Percentiles rank a stretch among this genome's conserved stretches.
Evolutionary conservation across 2,113 vertebrate genomes (phyloP).

Genomic region (Phalacrocorax pelagicus): DNA sequence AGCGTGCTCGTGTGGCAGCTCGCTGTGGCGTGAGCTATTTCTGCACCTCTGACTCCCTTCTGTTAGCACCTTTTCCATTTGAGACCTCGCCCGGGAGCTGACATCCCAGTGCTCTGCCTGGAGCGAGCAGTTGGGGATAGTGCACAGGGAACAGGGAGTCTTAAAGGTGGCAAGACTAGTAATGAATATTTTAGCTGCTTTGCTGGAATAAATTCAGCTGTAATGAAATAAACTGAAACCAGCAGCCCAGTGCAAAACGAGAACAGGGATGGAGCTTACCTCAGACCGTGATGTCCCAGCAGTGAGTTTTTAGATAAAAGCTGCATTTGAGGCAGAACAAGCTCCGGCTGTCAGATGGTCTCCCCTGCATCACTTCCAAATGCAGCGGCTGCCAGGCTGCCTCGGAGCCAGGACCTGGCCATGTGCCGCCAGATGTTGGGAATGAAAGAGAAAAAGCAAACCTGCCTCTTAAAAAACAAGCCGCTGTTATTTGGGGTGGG

Average conservation of each 20-base stretch:
- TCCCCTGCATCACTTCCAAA: not conserved
- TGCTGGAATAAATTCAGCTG: not conserved
- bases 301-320: not conserved
- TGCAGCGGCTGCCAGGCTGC: not conserved
- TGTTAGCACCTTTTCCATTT: not conserved
- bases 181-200: constrained; percentile 35
- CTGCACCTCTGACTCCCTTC: not conserved
- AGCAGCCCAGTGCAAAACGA: not conserved
- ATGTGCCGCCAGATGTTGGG: not conserved
- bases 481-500: not conserved
- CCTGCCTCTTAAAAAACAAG: not conserved
- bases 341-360: not conserved
- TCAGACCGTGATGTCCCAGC: not conserved
- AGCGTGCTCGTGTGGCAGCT: not conserved
- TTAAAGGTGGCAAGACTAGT: not conserved
- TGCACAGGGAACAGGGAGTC: not conserved
- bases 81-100: not conserved
- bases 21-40: not conserved
- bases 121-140: not conserved
- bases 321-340: not conserved
- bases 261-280: not conserved
- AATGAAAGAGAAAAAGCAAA: not conserved
- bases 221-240: not conserved
- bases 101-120: not conserved
- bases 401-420: not conserved